Conservation (phyloP, 2,797 vertebrate genomes). For the Hypotaenidia okinawae region DNA sequence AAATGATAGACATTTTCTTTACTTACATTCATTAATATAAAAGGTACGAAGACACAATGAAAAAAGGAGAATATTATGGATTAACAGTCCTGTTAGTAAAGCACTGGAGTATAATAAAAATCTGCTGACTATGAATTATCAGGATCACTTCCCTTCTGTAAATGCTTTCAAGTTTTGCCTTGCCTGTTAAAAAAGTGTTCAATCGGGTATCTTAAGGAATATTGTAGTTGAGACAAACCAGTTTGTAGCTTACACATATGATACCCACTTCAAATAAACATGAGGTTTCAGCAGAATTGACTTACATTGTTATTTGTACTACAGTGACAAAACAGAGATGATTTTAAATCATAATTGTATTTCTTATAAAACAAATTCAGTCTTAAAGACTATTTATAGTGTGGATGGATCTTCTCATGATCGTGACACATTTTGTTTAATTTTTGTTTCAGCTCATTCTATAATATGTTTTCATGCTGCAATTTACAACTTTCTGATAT, state of each 20-base stretch:
- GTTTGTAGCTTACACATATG: background rate
- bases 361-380: background rate
- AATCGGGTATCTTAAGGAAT: background rate
- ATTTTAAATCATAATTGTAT: background rate
- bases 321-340: background rate
- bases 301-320: background rate
- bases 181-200: background rate
- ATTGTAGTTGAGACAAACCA: background rate
- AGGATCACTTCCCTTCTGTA: background rate
- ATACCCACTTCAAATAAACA: background rate
- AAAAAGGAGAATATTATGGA: background rate
- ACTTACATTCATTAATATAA: background rate
- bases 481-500: background rate
- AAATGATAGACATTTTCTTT: background rate
- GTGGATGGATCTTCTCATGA: background rate
- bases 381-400: background rate
- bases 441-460: background rate
- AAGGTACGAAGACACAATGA: background rate
- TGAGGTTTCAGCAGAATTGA: background rate
- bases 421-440: background rate
- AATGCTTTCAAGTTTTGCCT: background rate
- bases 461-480: background rate
- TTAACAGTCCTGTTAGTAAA: background rate
- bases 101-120: background rate
- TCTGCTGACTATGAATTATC: background rate